These are phyloP conservation scores for Oligia strigilis DNA, from an alignment of 2,888 invertebrate genomes.

Conservation along the genomic window DNA sequence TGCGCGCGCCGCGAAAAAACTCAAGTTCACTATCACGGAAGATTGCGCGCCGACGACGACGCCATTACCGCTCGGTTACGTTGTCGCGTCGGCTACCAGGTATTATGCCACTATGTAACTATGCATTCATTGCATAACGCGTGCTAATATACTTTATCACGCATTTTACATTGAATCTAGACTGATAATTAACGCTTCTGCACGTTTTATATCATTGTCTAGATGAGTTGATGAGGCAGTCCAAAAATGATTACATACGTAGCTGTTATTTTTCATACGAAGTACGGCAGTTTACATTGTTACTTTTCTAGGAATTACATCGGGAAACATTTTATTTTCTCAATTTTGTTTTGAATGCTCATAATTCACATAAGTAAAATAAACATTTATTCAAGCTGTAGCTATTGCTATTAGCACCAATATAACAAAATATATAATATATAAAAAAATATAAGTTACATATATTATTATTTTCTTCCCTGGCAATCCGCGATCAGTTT, in stretches of 20 bases:
- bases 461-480: too few relatives aligned
- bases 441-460: too few relatives aligned
- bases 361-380: neutral
- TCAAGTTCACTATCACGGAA: constrained; percentile 90
- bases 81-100: constrained; percentile 77
- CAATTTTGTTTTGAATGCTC: neutral
- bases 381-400: neutral
- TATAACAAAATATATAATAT: neutral
- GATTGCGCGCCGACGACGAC: constrained; percentile 84
- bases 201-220: constrained; percentile 12
- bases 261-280: neutral
- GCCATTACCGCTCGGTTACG: constrained; percentile 87
- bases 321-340: neutral
- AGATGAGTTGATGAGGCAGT: neutral
- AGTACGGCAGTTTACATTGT: neutral
- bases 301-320: constrained; percentile 3
- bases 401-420: neutral
- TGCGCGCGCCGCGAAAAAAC: constrained; percentile 86
- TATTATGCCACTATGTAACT: constrained; percentile 78
- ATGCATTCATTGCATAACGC: constrained; percentile 78
- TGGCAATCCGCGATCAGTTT: too few relatives aligned
- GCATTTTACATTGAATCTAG: constrained; percentile 49
- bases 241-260: neutral
- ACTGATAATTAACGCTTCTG: constrained; percentile 40
- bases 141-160: constrained; percentile 63